phyloP scores from a whole-genome alignment of 2,888 invertebrate species.

The Eristalis arbustorum region DNA sequence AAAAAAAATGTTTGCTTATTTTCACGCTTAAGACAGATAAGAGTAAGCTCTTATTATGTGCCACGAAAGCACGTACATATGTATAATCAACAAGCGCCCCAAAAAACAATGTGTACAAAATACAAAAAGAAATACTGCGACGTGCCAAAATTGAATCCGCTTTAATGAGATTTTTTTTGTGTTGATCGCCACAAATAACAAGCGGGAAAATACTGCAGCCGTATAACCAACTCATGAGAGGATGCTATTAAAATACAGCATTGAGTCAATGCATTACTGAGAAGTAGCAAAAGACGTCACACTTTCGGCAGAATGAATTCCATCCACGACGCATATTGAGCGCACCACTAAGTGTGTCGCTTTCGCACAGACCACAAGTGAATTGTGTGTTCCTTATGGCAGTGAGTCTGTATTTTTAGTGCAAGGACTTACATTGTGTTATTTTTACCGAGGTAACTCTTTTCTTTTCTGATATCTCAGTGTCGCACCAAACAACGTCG shows the following conservation, averaged over 20 bases:
- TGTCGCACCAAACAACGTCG: slow-evolving; percentile 17
- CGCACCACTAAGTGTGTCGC: slow-evolving; percentile 5
- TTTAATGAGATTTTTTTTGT: neutral
- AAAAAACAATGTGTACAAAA: neutral
- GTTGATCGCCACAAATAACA: slow-evolving; percentile 11
- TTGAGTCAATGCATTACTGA: slow-evolving; percentile 24
- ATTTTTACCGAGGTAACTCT: slow-evolving; percentile 21
- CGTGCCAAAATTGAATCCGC: neutral
- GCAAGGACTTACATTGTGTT: slow-evolving; percentile 45
- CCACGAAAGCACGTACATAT: neutral
- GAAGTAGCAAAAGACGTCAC: neutral
- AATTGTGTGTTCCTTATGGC: neutral
- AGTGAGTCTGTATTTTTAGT: slow-evolving; percentile 34
- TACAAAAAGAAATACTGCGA: slow-evolving; percentile 13
- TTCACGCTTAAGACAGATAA: neutral
- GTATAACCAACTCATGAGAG: neutral
- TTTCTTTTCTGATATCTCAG: neutral
- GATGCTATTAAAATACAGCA: slow-evolving; percentile 4
- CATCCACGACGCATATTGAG: slow-evolving; percentile 26
- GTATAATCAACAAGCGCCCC: neutral
- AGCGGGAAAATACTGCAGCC: neutral
- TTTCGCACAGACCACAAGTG: neutral
- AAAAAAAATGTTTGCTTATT: neutral
- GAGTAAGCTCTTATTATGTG: neutral
- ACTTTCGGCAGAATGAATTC: slow-evolving; percentile 35